Base-by-base conservation (phyloP, 2,888 invertebrate genomes). In the Polydrusus cervinus region DNA sequence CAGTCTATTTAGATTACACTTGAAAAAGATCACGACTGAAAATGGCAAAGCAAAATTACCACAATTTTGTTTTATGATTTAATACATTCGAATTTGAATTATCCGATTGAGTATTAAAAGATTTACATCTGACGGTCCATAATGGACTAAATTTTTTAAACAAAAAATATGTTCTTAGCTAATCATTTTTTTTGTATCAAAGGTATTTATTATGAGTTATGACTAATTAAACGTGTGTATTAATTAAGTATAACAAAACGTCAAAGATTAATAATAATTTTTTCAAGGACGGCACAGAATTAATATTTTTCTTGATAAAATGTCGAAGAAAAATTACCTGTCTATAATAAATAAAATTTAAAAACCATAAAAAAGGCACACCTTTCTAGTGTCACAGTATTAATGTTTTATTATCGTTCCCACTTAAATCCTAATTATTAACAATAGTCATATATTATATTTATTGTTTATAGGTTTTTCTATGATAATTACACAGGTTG, bases 391-490 rank as follows among this genome's bases (percentile, higher is more conserved):
- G 66, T 73, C 72, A 66, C 51, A 60, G 9, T 62, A 61, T 47
- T 61, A 60, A 67, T 73, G 66, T 67, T 73, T 66, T 73, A 73
- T 49, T 60, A 47, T 67, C 51, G 47, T 60, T 51, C 40, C 66
- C 57, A 67, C 57, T 73, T 66, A 73, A 73, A 73, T 67, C 45
- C 60, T 47, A 57, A 73, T 73, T 73, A 72, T 73, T 73, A 67
- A 67, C 67, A 73, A 73, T 60, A 61, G 66, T 25, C 66, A 61
- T 60, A 61, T 60, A 61, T 73, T 73, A 73, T 66, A 67, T 60
- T 73, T 60, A 73, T 73, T 73, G 67, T 73, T 73, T 73, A 73
- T 60, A 49, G 38, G 43, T 49, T 66, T 73, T 53, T 14, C 60
- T 25, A 60, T 55, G 49, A 66, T 67, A 73, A 73, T 73, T 73